Conservation (phyloP, 2,113 vertebrate genomes). For the Theropithecus gelada region DNA sequence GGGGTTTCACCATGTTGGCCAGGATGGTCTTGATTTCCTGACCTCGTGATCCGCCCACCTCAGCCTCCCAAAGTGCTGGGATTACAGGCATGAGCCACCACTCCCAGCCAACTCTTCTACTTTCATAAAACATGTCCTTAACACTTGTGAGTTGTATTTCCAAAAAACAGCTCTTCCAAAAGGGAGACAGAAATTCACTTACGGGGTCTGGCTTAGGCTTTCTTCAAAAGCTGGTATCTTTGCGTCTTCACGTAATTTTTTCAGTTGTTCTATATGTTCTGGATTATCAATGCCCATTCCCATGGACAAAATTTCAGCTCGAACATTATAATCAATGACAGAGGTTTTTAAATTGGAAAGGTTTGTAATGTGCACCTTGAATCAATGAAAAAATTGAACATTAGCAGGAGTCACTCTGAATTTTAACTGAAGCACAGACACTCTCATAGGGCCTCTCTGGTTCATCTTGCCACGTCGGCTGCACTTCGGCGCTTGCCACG, state of each 20-base stretch:
- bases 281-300: slow-evolving; percentile 91
- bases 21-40: too few relatives aligned
- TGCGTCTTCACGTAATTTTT: slow-evolving; percentile 69
- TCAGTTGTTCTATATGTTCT: slow-evolving; percentile 86
- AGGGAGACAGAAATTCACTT: slow-evolving; percentile 58
- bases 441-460: accelerated
- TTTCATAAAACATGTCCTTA: neutral
- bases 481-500: neutral
- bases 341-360: slow-evolving; percentile 85
- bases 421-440: neutral
- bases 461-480: accelerated
- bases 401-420: neutral
- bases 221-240: neutral
- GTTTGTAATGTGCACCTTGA: slow-evolving; percentile 88
- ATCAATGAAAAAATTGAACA: slow-evolving; percentile 8
- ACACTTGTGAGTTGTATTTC: neutral
- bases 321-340: slow-evolving; percentile 90
- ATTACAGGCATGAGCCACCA: too few relatives aligned
- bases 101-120: neutral
- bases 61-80: too few relatives aligned
- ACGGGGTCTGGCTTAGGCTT: slow-evolving; percentile 62
- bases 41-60: too few relatives aligned
- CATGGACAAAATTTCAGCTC: slow-evolving; percentile 88
- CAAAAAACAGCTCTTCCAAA: neutral
- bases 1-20: too few relatives aligned